These are phyloP conservation scores for Nannoperca obscura DNA, from an alignment of 2,797 vertebrate genomes.

Conservation along the genomic window DNA sequence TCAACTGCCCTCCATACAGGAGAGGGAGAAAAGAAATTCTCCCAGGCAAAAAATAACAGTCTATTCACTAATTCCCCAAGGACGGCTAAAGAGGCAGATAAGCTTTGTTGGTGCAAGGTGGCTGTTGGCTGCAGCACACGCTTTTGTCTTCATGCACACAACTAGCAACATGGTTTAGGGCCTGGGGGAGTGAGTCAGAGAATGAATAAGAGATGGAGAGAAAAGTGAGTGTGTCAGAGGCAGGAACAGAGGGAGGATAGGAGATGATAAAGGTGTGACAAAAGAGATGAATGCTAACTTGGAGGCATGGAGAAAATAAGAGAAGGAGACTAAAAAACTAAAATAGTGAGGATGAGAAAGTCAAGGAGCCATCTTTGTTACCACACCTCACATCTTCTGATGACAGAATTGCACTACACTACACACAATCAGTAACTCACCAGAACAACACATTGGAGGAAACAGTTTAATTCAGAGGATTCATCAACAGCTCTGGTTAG, in stretches of 20 bases:
- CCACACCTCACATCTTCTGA: constrained; percentile 12
- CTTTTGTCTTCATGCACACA: constrained; percentile 44
- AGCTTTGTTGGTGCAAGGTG: constrained; percentile 41
- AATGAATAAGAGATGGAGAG: constrained; percentile 20
- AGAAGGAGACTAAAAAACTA: constrained; percentile 14
- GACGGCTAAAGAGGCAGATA: constrained; percentile 47
- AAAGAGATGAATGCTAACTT: constrained; percentile 39
- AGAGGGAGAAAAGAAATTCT: constrained; percentile 11
- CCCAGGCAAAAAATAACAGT: constrained; percentile 40
- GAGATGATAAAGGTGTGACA: constrained; percentile 54
- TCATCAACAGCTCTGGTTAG: constrained; percentile 42
- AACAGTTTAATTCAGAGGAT: constrained; percentile 23
- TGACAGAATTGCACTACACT: constrained; percentile 30
- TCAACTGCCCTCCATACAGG: constrained; percentile 29
- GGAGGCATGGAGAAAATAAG: constrained; percentile 17
- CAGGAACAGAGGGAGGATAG: constrained; percentile 30
- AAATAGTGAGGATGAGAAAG: constrained; percentile 2
- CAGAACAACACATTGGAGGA: constrained; percentile 30
- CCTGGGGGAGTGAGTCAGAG: constrained; percentile 38
- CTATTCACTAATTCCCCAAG: constrained; percentile 58
- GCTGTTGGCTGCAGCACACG: constrained; percentile 30
- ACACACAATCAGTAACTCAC: constrained; percentile 31
- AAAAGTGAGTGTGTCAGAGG: constrained; percentile 24
- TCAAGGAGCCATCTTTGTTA: constrained; percentile 23
- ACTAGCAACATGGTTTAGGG: constrained; percentile 13